phyloP scores from a whole-genome alignment of 2,888 invertebrate species.

The Drosophila paucipuncta region DNA sequence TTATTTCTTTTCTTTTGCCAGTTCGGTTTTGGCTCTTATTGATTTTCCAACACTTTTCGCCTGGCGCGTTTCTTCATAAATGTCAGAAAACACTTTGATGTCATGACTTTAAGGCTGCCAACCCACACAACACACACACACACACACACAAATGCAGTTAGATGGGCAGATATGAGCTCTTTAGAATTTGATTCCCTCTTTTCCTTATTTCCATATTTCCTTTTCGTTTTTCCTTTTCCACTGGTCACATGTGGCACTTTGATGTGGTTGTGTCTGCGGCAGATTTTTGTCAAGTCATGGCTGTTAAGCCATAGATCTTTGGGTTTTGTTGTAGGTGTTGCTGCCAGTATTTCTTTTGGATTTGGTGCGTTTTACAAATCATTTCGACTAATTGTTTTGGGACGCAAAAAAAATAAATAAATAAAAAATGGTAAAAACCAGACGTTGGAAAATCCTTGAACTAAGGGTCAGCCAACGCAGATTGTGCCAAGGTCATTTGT shows the following conservation, averaged over 20 bases:
- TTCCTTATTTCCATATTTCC: constrained; percentile 28
- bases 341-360: constrained; percentile 11
- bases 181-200: constrained; percentile 42
- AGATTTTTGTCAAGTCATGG: constrained; percentile 61
- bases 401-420: background rate
- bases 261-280: constrained; percentile 54
- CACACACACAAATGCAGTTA: background rate
- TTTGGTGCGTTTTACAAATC: constrained; percentile 60
- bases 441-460: constrained; percentile 49
- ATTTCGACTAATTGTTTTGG: constrained; percentile 67
- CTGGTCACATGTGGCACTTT: constrained; percentile 56
- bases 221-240: constrained; percentile 18
- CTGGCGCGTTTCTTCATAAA: constrained; percentile 53
- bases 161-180: constrained; percentile 43
- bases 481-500: constrained; percentile 49
- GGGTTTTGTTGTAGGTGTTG: constrained; percentile 39
- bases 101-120: constrained; percentile 72
- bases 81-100: constrained; percentile 77
- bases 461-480: constrained; percentile 21
- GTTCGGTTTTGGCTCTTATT: constrained; percentile 52
- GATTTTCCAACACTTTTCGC: constrained; percentile 70
- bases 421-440: constrained; percentile 21
- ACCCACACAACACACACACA: constrained; percentile 10
- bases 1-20: constrained; percentile 46
- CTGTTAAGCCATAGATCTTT: constrained; percentile 41